These are phyloP conservation scores for Hesperophylax magnus DNA, from an alignment of 1,140 invertebrate species.

Conservation along the genomic window DNA sequence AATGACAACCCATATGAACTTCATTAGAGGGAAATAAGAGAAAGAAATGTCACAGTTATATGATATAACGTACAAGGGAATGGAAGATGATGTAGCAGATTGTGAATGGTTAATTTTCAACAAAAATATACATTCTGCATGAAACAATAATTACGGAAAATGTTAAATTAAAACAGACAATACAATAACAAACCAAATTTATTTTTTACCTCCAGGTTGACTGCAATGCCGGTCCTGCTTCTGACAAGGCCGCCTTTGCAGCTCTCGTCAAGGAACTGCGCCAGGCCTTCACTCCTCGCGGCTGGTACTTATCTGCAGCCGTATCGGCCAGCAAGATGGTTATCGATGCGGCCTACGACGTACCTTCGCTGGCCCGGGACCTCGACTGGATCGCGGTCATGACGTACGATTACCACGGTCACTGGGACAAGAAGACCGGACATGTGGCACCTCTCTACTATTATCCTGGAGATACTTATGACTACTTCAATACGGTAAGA, in stretches of 20 bases:
- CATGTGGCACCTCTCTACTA: constrained; percentile 86
- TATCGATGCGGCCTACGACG: constrained; percentile 86
- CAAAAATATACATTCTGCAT: too few relatives aligned
- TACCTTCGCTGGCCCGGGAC: constrained; percentile 77
- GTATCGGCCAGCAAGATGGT: constrained; percentile 89
- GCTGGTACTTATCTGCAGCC: constrained; percentile 83
- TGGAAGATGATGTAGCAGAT: too few relatives aligned
- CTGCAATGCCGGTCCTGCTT: constrained; percentile 77
- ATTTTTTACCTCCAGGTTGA: constrained; percentile 58
- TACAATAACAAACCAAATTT: too few relatives aligned
- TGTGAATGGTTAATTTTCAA: too few relatives aligned
- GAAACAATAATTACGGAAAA: too few relatives aligned
- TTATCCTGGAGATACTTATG: constrained; percentile 78
- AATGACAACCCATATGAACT: too few relatives aligned
- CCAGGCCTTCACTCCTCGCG: constrained; percentile 77
- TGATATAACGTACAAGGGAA: too few relatives aligned
- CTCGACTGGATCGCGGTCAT: constrained; percentile 90
- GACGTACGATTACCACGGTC: constrained; percentile 90
- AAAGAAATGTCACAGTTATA: too few relatives aligned
- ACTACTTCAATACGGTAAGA: constrained; percentile 72
- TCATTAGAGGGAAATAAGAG: too few relatives aligned
- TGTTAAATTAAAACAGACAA: too few relatives aligned
- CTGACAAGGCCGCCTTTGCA: constrained; percentile 84
- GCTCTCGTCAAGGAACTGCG: constrained; percentile 80
- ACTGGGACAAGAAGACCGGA: constrained; percentile 88